Base-by-base conservation (phyloP, 1,140 invertebrate genomes). In the Notospermus geniculatus region DNA sequence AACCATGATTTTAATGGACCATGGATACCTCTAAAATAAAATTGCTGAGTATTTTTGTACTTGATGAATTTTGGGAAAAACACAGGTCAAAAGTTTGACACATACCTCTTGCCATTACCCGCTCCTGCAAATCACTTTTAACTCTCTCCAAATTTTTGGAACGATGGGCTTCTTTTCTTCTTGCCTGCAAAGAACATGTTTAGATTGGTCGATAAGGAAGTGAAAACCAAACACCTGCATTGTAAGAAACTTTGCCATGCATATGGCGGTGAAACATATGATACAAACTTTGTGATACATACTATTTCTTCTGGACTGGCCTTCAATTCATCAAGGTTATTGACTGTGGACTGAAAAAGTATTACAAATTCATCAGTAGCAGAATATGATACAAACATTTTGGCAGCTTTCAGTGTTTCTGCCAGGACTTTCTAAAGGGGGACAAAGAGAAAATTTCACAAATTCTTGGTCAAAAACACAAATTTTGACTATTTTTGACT, bases 231-330 rank as follows among this genome's bases (percentile, higher is more conserved):
- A 36, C 11, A 39, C 30, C 11, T 17, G 15, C 9, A 17, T 15
- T 13, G 11, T 13, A 23, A 36, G 30, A 9, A 28, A 36, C 54
- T 13, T 28, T 17, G 17, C 2, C 11, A 25, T 43, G 11, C 19
- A 19, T 43, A 43, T 11, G 39, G 39, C 39, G 19, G 17, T 36
- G 23, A 15, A 23, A n/a, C 52, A n/a, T n/a, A 53, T 13, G 11
- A 56, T 7, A 56, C 11, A 56, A 19, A 23, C n/a, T 36, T 36
- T 36, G 13, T n/a, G 2, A 4, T 54, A 73, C 76, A 72, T 71
- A 78, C 77, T 53, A 78, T 66, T 73, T 79, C 77, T 60, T 79
- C 74, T 36, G 72, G 67, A 27, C 73, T 73, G 57, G 77, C 73
- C 62, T 72, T 75, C 46, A 70, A 67, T 2, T 66, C 67, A 62